Conservation (phyloP, 2,113 vertebrate species). For the Caranx melampygus region DNA sequence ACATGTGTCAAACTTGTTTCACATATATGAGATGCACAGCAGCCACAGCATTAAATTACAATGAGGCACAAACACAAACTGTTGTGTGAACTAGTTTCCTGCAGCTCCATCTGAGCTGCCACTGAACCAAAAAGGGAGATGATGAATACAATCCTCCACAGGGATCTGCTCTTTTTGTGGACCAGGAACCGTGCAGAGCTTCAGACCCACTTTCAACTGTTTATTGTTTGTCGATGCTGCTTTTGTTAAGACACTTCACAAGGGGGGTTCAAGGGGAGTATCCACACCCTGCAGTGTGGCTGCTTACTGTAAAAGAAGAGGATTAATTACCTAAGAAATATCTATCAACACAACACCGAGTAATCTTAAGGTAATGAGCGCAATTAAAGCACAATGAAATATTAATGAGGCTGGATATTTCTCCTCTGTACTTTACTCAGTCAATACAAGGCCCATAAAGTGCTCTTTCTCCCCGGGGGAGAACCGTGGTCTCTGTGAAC, state of each 20-base stretch:
- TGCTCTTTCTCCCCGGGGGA: slow-evolving; percentile 10
- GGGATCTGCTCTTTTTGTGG: slow-evolving; percentile 39
- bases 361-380: slow-evolving; percentile 60
- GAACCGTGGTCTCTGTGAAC: not conserved
- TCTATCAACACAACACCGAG: slow-evolving; percentile 35
- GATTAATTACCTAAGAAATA: slow-evolving; percentile 56
- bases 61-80: slow-evolving; percentile 4
- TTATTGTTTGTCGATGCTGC: slow-evolving; percentile 30
- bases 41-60: not conserved
- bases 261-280: slow-evolving; percentile 19
- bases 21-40: not conserved
- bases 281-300: not conserved
- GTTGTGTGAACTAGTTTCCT: not conserved
- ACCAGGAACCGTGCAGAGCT: slow-evolving; percentile 9
- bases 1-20: not conserved
- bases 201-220: slow-evolving; percentile 46
- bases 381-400: slow-evolving; percentile 62
- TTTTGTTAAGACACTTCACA: slow-evolving; percentile 29
- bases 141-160: slow-evolving; percentile 19
- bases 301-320: slow-evolving; percentile 31
- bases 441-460: slow-evolving; percentile 31
- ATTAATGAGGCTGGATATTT: slow-evolving; percentile 61
- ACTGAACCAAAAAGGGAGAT: slow-evolving; percentile 7
- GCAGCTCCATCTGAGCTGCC: slow-evolving; percentile 11
- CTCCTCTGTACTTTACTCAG: slow-evolving; percentile 36